phyloP scores from a whole-genome alignment of 2,888 invertebrate genomes.

The Microchrysa polita region DNA sequence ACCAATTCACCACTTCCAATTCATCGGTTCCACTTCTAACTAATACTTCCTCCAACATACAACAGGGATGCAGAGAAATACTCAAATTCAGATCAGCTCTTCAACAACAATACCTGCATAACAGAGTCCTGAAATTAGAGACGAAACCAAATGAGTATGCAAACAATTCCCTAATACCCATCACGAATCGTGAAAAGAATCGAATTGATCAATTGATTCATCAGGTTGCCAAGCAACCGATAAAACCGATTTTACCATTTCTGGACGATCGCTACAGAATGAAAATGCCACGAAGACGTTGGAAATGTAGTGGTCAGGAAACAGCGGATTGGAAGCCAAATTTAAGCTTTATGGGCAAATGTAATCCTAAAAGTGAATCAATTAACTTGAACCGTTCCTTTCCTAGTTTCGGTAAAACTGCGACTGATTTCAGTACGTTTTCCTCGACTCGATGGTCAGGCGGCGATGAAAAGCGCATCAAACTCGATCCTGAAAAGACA shows the following conservation, averaged over 20 bases:
- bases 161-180: too few species aligned
- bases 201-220: slow-evolving; percentile 34
- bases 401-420: not conserved
- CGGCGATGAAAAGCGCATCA: not conserved
- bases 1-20: too few species aligned
- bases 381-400: not conserved
- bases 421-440: too few species aligned
- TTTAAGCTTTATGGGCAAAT: slow-evolving; percentile 16
- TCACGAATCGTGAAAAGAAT: not conserved
- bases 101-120: not conserved
- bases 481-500: not conserved
- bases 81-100: not conserved
- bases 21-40: too few species aligned
- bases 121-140: too few species aligned
- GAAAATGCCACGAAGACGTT: slow-evolving; percentile 30
- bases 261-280: slow-evolving; percentile 34
- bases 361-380: not conserved
- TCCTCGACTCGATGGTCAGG: slow-evolving; percentile 12
- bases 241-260: not conserved
- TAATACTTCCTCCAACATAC: too few species aligned
- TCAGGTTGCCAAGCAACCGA: slow-evolving; percentile 7
- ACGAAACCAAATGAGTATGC: too few species aligned
- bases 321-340: not conserved
- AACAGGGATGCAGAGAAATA: not conserved
- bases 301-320: slow-evolving; percentile 6